Conservation (phyloP, 2,797 vertebrate genomes). For the Urocyon cinereoargenteus region DNA sequence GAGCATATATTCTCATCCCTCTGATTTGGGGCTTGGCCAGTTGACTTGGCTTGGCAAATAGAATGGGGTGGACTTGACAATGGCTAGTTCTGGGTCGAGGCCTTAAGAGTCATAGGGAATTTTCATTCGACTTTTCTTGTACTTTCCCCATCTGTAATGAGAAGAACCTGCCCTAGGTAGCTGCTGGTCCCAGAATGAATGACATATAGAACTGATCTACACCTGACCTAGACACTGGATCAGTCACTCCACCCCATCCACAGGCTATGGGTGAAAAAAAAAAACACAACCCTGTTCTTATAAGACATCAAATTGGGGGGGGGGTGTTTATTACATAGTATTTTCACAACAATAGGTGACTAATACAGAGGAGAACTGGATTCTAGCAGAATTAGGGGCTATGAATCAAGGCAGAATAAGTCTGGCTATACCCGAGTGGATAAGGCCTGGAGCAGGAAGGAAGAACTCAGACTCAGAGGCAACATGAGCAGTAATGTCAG, state of each 20-base stretch:
- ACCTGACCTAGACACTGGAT: not conserved
- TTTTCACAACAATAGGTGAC: not conserved
- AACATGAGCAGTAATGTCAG: not conserved
- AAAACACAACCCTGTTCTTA: not conserved
- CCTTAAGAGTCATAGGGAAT: not conserved
- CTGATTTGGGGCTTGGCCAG: not conserved
- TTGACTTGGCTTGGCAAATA: constrained; percentile 26
- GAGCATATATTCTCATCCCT: not conserved
- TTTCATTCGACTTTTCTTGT: not conserved
- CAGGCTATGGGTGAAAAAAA: not conserved
- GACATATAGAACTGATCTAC: not conserved
- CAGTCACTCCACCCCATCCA: not conserved
- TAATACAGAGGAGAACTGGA: not conserved
- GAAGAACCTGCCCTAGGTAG: not conserved
- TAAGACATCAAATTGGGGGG: not conserved
- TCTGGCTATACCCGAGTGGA: not conserved
- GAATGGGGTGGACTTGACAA: not conserved
- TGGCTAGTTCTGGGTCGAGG: not conserved
- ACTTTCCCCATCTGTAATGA: not conserved
- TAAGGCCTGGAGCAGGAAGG: not conserved
- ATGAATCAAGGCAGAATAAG: not conserved
- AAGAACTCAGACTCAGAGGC: not conserved
- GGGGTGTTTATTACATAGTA: not conserved
- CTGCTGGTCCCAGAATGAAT: not conserved
- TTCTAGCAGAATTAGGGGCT: not conserved